A percentile compares a stretch with the other conserved stretches of the same genome.
Evolutionary conservation across 2,888 invertebrate species (phyloP).

Genomic region (Diloba caeruleocephala): DNA sequence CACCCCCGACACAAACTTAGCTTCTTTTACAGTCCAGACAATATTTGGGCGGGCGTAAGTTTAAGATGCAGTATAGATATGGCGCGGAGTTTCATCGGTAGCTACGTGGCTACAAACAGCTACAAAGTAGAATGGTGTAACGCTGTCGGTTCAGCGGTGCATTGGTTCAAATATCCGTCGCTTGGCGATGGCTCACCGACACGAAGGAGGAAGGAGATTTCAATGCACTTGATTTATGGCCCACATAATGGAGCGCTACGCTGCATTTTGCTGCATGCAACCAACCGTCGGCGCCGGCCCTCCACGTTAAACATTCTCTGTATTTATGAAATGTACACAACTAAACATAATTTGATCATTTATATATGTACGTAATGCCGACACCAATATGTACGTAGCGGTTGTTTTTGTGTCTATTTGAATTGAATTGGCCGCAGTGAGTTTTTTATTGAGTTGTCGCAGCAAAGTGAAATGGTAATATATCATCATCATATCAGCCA

Average conservation of each 20-base stretch:
- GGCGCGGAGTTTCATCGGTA: conserved; percentile 31
- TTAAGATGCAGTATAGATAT: conserved; percentile 43
- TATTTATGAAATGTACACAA: conserved; percentile 61
- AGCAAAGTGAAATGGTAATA: background rate
- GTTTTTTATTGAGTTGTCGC: background rate
- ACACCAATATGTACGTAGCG: conserved; percentile 15
- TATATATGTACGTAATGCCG: conserved; percentile 52
- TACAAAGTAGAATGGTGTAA: conserved; percentile 38
- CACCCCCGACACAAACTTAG: conserved; percentile 16
- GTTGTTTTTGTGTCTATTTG: conserved; percentile 5
- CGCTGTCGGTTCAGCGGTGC: conserved; percentile 62
- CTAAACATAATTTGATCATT: conserved; percentile 53
- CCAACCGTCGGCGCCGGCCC: conserved; percentile 65
- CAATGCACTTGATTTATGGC: conserved; percentile 86
- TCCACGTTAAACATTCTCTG: conserved; percentile 65
- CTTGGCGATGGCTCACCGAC: conserved; percentile 79
- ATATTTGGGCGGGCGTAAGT: conserved; percentile 39
- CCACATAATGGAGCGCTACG: conserved; percentile 81
- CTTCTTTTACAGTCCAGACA: conserved; percentile 32
- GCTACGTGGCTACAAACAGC: conserved; percentile 34
- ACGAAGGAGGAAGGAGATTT: conserved; percentile 87
- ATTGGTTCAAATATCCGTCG: conserved; percentile 82
- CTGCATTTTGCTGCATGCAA: conserved; percentile 83
- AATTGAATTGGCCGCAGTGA: background rate
- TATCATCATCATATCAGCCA: too few relatives aligned